A percentile compares a stretch with the other conserved stretches of the same genome.
phyloP scores from a whole-genome alignment of 2,888 invertebrate genomes.

The Hydropsyche betteni region DNA sequence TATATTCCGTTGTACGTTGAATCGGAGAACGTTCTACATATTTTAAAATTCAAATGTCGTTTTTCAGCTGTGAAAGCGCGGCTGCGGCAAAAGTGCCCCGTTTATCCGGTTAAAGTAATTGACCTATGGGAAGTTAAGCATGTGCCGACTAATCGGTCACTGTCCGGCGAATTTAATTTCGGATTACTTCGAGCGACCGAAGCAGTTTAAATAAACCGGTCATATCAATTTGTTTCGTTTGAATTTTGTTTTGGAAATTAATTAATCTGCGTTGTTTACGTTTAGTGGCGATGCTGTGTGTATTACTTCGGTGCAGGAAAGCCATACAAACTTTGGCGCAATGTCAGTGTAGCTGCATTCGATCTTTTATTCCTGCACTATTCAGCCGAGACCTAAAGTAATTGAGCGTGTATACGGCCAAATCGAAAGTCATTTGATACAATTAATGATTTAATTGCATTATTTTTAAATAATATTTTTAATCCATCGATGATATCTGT shows the following conservation, averaged over 20 bases:
- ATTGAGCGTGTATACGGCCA: slow-evolving; percentile 10
- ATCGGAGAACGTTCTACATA: no score
- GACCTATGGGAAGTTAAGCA: slow-evolving; percentile 31
- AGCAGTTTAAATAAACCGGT: not conserved
- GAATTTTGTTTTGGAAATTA: no score
- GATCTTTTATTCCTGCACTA: slow-evolving; percentile 39
- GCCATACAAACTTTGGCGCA: not conserved
- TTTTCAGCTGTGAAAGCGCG: no score
- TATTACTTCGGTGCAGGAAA: not conserved
- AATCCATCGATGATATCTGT: no score
- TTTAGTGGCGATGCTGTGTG: no score
- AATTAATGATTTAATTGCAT: no score
- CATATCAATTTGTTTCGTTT: no score
- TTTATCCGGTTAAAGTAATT: slow-evolving; percentile 26
- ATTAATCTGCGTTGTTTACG: no score
- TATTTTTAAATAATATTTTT: no score
- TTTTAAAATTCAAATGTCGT: no score
- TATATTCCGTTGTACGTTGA: no score
- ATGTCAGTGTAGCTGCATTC: slow-evolving; percentile 35
- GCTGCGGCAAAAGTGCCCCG: not conserved
- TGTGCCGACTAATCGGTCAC: slow-evolving; percentile 24
- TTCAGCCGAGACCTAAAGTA: slow-evolving; percentile 27
- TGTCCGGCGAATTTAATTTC: slow-evolving; percentile 24
- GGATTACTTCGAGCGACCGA: slow-evolving; percentile 5
- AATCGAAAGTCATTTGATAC: no score